Conservation (phyloP, 2,113 vertebrate genomes). For the Calyptomena viridis region DNA sequence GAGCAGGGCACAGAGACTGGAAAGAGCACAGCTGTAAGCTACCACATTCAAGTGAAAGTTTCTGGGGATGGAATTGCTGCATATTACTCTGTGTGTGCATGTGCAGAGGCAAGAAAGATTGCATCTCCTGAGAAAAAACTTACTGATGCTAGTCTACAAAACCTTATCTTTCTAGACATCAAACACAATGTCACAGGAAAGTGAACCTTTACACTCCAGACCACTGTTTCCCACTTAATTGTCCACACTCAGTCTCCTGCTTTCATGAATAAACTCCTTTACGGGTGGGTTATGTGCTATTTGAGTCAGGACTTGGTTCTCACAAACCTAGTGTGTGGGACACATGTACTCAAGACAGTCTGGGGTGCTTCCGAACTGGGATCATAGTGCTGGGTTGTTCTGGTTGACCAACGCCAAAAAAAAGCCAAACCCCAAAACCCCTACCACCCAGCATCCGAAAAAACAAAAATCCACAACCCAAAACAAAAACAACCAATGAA, state of each 20-base stretch:
- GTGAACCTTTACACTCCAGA: not conserved
- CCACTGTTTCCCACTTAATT: not conserved
- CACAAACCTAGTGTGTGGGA: not conserved
- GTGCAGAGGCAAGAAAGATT: not conserved
- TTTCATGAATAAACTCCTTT: not conserved
- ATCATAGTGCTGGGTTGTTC: not conserved
- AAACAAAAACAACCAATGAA: not conserved
- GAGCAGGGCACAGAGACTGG: not conserved
- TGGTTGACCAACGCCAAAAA: not conserved
- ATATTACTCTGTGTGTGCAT: not conserved
- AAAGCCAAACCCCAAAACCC: not conserved
- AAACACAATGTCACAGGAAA: not conserved
- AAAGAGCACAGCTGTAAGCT: rapidly evolving
- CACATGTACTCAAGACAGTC: not conserved
- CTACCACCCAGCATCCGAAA: too few species aligned
- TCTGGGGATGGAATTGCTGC: not conserved
- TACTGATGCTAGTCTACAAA: not conserved
- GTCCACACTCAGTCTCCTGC: not conserved
- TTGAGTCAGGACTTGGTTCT: not conserved
- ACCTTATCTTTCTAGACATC: not conserved
- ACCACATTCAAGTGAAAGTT: not conserved
- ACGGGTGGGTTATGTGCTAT: not conserved
- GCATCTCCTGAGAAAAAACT: not conserved
- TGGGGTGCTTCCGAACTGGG: not conserved
- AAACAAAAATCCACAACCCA: not conserved